phyloP scores from a whole-genome alignment of 2,888 invertebrate genomes.

The Corythucha ciliata region DNA sequence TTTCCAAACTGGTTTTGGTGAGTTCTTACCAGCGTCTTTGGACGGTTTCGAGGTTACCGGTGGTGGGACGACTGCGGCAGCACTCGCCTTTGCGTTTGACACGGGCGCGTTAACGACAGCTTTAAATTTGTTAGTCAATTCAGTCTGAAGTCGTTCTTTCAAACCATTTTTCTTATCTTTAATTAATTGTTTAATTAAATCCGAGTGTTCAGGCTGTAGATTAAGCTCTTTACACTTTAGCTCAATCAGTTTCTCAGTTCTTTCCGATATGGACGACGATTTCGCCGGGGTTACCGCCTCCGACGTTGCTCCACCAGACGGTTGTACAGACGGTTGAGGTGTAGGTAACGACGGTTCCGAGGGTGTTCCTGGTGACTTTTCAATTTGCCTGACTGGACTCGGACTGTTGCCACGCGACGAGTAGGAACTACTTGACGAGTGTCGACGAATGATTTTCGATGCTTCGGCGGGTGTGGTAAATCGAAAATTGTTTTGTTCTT shows the following conservation, averaged over 20 bases:
- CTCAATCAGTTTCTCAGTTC: constrained; percentile 28
- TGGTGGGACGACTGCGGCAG: constrained; percentile 3
- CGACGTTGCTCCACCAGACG: not conserved
- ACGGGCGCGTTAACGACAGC: constrained; percentile 10
- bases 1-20: constrained; percentile 27
- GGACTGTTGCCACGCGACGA: constrained; percentile 35
- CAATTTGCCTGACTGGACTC: constrained; percentile 17
- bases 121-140: constrained; percentile 27
- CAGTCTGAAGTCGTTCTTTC: constrained; percentile 27
- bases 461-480: constrained; percentile 54
- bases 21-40: too few species aligned
- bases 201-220: constrained; percentile 26
- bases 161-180: constrained; percentile 30
- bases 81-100: too few species aligned
- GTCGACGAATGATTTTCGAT: constrained; percentile 69
- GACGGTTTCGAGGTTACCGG: not conserved
- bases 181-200: constrained; percentile 26
- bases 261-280: constrained; percentile 23
- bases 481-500: constrained; percentile 34
- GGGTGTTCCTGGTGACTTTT: not conserved
- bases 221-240: constrained; percentile 29
- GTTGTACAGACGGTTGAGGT: not conserved
- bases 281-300: not conserved
- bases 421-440: constrained; percentile 58
- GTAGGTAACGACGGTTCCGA: not conserved